phyloP scores from a whole-genome alignment of 2,113 vertebrate species.

The Perca fluviatilis region DNA sequence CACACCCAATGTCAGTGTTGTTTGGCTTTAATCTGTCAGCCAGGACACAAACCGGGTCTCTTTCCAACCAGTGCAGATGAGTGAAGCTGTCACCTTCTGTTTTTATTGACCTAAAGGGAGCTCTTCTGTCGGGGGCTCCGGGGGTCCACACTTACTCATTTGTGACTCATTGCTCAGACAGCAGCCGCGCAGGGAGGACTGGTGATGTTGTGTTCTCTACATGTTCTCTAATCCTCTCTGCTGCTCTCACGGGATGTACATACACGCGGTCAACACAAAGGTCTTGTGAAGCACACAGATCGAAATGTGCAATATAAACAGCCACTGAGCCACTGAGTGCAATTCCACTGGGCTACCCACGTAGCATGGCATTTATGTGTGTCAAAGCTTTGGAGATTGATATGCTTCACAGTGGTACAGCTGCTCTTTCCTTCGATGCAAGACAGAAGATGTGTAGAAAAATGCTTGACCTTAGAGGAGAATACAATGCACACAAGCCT shows the following conservation, averaged over 20 bases:
- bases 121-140: background rate
- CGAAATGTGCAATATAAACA: conserved; percentile 1
- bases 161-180: conserved; percentile 51
- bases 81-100: conserved; percentile 61
- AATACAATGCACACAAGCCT: conserved; percentile 1
- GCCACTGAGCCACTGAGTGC: background rate
- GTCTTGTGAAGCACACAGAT: background rate
- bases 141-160: conserved; percentile 36
- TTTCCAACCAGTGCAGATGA: conserved; percentile 48
- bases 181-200: conserved; percentile 36
- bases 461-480: conserved; percentile 24
- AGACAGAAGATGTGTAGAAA: conserved; percentile 16
- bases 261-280: conserved; percentile 29
- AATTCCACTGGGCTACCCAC: conserved; percentile 7
- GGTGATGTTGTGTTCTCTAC: conserved; percentile 35
- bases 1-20: conserved; percentile 65
- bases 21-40: conserved; percentile 66
- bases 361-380: conserved; percentile 28
- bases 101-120: conserved; percentile 61
- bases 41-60: conserved; percentile 54
- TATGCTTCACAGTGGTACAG: conserved; percentile 14
- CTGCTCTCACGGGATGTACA: conserved; percentile 43
- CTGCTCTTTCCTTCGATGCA: background rate
- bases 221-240: conserved; percentile 57
- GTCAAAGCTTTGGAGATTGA: conserved; percentile 39